Evolutionary conservation across 1,140 invertebrate species (phyloP).

Genomic region (Cryptotermes secundus): DNA sequence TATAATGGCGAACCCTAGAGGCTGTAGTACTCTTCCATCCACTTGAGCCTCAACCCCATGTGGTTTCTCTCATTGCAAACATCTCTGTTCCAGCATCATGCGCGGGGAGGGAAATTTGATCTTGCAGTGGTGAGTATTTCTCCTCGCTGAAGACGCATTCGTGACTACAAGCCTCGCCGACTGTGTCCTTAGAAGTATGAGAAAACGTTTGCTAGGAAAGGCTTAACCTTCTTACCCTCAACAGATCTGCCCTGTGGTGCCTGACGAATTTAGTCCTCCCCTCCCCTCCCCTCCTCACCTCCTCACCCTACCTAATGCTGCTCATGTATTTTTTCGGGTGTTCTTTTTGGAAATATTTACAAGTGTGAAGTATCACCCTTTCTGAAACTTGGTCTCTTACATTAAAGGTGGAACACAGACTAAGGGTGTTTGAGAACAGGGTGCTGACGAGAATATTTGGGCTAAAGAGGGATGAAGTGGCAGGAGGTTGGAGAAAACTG

Average conservation of each 20-base stretch:
- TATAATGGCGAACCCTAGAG: neutral
- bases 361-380: too few species aligned
- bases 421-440: too few species aligned
- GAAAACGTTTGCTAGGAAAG: neutral
- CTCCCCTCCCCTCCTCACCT: too few species aligned
- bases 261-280: neutral
- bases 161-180: neutral
- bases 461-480: too few species aligned
- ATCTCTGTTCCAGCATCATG: neutral
- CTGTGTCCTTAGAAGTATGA: neutral
- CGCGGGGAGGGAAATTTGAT: neutral
- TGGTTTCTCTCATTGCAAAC: constrained; percentile 1
- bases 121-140: neutral
- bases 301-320: too few species aligned
- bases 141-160: neutral
- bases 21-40: neutral
- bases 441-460: too few species aligned
- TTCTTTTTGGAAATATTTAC: too few species aligned
- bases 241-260: neutral
- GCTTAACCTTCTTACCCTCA: neutral
- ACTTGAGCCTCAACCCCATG: neutral
- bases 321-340: too few species aligned
- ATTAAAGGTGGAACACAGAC: too few species aligned
- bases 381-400: too few species aligned
- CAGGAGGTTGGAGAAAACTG: too few species aligned